Conservation (phyloP, 2,113 vertebrate genomes). For the Siniperca knerii region DNA sequence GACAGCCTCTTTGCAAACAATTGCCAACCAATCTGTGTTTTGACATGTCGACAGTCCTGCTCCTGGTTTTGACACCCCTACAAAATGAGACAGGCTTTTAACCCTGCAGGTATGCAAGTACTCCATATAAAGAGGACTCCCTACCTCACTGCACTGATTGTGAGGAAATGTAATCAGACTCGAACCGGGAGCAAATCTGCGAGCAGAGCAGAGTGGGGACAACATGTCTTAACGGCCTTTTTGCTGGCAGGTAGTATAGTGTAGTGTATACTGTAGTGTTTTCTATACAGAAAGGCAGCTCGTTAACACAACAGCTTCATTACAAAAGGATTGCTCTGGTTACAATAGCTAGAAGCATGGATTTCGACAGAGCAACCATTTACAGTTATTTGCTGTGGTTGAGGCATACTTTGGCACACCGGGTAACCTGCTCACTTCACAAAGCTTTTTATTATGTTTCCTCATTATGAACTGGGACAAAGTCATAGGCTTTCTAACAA, state of each 20-base stretch:
- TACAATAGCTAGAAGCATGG: slow-evolving; percentile 15
- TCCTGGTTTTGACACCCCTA: slow-evolving; percentile 34
- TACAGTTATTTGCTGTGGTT: not conserved
- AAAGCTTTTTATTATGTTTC: not conserved
- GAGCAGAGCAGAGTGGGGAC: slow-evolving; percentile 5
- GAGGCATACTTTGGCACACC: not conserved
- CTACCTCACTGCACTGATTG: slow-evolving; percentile 54
- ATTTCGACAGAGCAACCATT: slow-evolving; percentile 22
- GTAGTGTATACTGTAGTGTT: not conserved
- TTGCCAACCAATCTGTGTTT: not conserved
- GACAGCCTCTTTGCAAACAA: not conserved
- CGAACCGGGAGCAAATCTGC: slow-evolving; percentile 4
- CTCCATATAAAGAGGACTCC: slow-evolving; percentile 45
- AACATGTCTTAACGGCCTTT: slow-evolving; percentile 24
- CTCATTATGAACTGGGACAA: not conserved
- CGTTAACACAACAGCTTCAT: slow-evolving; percentile 14
- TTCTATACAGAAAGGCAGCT: slow-evolving; percentile 20
- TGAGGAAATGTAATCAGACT: slow-evolving; percentile 41
- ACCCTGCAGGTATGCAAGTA: slow-evolving; percentile 47
- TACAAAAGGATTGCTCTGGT: slow-evolving; percentile 17
- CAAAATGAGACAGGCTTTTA: slow-evolving; percentile 56
- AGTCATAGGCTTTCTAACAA: too few relatives aligned
- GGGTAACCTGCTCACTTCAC: not conserved
- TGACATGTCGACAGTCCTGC: slow-evolving; percentile 3
- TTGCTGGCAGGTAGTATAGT: slow-evolving; percentile 14